Conservation (phyloP, 2,113 vertebrate genomes). For the Aphyosemion australe region DNA sequence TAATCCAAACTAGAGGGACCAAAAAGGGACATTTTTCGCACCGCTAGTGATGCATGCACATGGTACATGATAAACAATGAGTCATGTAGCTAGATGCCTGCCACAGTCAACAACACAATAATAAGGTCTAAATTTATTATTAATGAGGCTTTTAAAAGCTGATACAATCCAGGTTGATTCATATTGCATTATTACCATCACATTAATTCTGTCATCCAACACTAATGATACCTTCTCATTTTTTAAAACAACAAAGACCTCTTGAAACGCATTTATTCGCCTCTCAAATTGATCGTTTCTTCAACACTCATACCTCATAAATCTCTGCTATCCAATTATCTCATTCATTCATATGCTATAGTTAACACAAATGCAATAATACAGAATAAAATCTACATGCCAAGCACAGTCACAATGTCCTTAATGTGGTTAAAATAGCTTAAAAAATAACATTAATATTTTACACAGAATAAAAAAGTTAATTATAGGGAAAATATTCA, state of each 20-base stretch:
- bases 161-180: slow-evolving; percentile 22
- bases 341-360: background rate
- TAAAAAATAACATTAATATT: slow-evolving; percentile 13
- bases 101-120: slow-evolving; percentile 7
- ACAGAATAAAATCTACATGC: background rate
- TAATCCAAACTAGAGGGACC: background rate
- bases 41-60: background rate
- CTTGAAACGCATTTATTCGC: background rate
- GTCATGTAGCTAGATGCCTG: slow-evolving; percentile 23
- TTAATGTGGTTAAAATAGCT: background rate
- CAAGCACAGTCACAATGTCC: background rate
- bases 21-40: background rate
- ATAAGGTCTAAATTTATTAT: slow-evolving; percentile 7
- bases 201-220: background rate
- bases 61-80: slow-evolving; percentile 6
- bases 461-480: too few species aligned
- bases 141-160: slow-evolving; percentile 3
- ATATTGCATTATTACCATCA: background rate
- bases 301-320: too few species aligned
- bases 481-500: too few species aligned
- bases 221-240: background rate
- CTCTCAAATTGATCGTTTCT: background rate
- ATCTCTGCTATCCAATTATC: background rate
- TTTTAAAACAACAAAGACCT: background rate
- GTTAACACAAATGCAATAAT: background rate